phyloP scores from a whole-genome alignment of 2,797 vertebrate species.

The Cuculus canorus region DNA sequence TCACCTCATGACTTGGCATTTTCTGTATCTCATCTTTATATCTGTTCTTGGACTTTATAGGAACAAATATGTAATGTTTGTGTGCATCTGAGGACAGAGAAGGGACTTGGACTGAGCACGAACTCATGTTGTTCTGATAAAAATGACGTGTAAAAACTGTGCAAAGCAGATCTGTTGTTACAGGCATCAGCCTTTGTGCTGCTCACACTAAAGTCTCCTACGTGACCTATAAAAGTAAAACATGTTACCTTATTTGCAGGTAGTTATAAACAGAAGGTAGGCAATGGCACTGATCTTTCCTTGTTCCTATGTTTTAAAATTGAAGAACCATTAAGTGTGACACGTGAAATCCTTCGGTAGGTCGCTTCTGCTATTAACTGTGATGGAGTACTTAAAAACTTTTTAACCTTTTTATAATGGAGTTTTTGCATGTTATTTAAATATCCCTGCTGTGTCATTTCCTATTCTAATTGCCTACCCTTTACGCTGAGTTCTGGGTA shows the following conservation, averaged over 20 bases:
- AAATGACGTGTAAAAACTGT: not conserved
- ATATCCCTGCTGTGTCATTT: accelerated
- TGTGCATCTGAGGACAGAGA: not conserved
- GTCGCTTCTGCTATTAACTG: not conserved
- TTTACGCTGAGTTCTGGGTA: accelerated
- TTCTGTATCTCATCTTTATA: not conserved
- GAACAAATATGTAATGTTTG: not conserved
- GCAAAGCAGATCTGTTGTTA: not conserved
- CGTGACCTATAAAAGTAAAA: not conserved
- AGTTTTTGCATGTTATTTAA: not conserved
- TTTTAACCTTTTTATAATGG: not conserved
- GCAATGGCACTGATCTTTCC: not conserved
- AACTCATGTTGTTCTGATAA: not conserved
- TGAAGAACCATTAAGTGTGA: not conserved
- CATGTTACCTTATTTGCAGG: not conserved
- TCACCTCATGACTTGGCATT: not conserved
- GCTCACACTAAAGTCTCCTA: accelerated
- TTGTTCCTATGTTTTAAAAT: not conserved
- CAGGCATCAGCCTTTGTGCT: not conserved
- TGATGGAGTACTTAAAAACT: not conserved
- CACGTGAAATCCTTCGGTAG: accelerated
- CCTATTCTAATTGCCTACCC: accelerated
- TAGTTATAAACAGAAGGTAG: not conserved
- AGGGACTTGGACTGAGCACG: not conserved
- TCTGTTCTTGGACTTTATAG: not conserved